phyloP scores from a whole-genome alignment of 2,888 invertebrate species.

The Ectemnius cavifrons region DNA sequence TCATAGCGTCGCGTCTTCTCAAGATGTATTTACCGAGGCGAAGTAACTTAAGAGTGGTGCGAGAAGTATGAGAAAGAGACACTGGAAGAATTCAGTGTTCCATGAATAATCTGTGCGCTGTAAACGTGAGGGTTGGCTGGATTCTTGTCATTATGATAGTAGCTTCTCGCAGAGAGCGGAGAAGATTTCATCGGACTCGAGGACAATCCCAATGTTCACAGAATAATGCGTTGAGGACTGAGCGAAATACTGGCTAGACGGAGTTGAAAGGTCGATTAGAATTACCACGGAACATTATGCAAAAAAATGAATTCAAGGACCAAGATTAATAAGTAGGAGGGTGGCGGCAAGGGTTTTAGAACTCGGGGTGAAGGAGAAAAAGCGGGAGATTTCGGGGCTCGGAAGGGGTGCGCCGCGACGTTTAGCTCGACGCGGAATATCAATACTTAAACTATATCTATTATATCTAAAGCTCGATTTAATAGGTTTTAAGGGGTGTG shows the following conservation, averaged over 20 bases:
- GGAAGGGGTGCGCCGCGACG: conserved; percentile 5
- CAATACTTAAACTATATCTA: conserved; percentile 41
- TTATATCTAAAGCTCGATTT: conserved; percentile 28
- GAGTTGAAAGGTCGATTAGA: conserved; percentile 3
- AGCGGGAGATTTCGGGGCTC: background rate
- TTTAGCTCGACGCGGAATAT: conserved; percentile 26
- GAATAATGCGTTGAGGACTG: background rate
- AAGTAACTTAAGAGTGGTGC: background rate
- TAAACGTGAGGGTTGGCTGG: background rate
- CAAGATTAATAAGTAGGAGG: conserved; percentile 64
- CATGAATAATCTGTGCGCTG: background rate
- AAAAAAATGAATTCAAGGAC: conserved; percentile 61
- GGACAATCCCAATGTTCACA: background rate
- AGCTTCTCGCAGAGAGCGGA: background rate
- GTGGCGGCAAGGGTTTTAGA: conserved; percentile 19
- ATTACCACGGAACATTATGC: conserved; percentile 10
- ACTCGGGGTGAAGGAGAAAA: conserved; percentile 5
- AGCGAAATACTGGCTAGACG: background rate
- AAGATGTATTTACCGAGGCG: conserved; percentile 9
- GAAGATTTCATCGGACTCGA: background rate
- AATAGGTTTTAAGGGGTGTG: conserved; percentile 10
- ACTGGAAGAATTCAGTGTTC: background rate
- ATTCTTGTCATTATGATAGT: no score
- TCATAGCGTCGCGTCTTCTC: conserved; percentile 6
- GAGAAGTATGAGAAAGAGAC: no score